Evolutionary conservation across 2,797 vertebrate species (phyloP).

Genomic region (Astyanax mexicanus): DNA sequence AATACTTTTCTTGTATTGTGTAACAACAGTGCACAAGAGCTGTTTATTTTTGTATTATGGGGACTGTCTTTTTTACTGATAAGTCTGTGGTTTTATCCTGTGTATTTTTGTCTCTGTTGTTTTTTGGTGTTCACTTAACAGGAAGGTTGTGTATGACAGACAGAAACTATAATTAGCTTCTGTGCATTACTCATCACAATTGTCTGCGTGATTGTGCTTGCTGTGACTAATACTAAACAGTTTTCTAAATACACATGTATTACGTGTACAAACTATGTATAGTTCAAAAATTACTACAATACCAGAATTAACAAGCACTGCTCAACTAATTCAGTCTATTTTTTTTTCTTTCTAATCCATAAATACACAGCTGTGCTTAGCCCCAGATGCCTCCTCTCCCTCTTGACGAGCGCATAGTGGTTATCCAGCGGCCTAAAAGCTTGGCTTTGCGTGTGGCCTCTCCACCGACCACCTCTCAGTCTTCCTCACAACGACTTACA

Average conservation of each 20-base stretch:
- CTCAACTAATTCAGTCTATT: slow-evolving; percentile 35
- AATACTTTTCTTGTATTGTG: slow-evolving; percentile 59
- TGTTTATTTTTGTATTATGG: slow-evolving; percentile 15
- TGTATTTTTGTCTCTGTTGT: slow-evolving; percentile 53
- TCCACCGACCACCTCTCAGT: slow-evolving; percentile 73
- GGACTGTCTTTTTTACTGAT: slow-evolving; percentile 35
- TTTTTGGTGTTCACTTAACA: slow-evolving; percentile 57
- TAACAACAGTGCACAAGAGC: slow-evolving; percentile 25
- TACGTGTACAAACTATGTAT: background rate
- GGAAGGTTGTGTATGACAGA: slow-evolving; percentile 59
- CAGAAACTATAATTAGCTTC: slow-evolving; percentile 59
- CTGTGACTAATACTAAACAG: slow-evolving; percentile 13
- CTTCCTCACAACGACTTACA: slow-evolving; percentile 70
- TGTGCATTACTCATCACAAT: slow-evolving; percentile 56
- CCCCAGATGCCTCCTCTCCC: slow-evolving; percentile 85
- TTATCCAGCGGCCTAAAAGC: slow-evolving; percentile 84
- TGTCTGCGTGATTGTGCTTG: slow-evolving; percentile 47
- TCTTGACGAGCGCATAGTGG: slow-evolving; percentile 84
- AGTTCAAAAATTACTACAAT: slow-evolving; percentile 10
- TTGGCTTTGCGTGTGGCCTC: slow-evolving; percentile 78
- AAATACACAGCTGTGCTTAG: slow-evolving; percentile 71
- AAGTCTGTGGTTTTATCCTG: slow-evolving; percentile 41
- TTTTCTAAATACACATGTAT: slow-evolving; percentile 7
- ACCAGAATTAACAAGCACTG: background rate
- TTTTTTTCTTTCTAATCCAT: slow-evolving; percentile 46